Conservation (phyloP, 2,797 vertebrate genomes). For the Acridotheres tristis region DNA sequence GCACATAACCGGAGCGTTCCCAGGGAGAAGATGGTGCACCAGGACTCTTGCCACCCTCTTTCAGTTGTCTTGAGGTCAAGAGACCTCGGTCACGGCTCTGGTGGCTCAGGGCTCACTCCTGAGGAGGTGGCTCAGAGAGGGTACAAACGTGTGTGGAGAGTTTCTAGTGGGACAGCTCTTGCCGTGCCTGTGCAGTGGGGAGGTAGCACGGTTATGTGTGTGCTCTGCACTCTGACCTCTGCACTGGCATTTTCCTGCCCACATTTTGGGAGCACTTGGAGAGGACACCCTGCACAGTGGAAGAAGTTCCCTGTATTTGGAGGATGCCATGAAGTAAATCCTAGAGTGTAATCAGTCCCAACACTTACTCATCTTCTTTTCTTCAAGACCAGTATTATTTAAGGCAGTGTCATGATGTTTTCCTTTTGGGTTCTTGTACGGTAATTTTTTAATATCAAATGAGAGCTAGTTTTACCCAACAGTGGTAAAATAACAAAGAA, state of each 20-base stretch:
- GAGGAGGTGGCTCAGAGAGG: not conserved
- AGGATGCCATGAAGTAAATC: not conserved
- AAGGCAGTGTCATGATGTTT: not conserved
- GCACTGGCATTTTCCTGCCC: not conserved
- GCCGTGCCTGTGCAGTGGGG: not conserved
- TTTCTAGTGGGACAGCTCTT: not conserved
- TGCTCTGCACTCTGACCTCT: not conserved
- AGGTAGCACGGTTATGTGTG: fast-evolving
- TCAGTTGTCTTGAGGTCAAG: not conserved
- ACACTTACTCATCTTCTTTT: not conserved
- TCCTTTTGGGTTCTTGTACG: not conserved
- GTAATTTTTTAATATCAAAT: not conserved
- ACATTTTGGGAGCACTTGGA: not conserved
- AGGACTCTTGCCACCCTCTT: not conserved
- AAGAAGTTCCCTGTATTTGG: not conserved
- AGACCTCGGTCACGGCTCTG: not conserved
- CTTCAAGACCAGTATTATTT: not conserved
- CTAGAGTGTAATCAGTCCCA: fast-evolving
- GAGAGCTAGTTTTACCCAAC: not conserved
- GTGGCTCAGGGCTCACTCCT: not conserved
- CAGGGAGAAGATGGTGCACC: not conserved
- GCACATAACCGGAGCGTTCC: fast-evolving
- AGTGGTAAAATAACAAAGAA: not conserved
- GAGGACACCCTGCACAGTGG: fast-evolving
- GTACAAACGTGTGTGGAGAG: not conserved